Percentiles rank a stretch among this genome's conserved stretches.
These are phyloP conservation scores for Micromussa lordhowensis DNA, from an alignment of 92 coral and sea anemone species.

Conservation along the genomic window DNA sequence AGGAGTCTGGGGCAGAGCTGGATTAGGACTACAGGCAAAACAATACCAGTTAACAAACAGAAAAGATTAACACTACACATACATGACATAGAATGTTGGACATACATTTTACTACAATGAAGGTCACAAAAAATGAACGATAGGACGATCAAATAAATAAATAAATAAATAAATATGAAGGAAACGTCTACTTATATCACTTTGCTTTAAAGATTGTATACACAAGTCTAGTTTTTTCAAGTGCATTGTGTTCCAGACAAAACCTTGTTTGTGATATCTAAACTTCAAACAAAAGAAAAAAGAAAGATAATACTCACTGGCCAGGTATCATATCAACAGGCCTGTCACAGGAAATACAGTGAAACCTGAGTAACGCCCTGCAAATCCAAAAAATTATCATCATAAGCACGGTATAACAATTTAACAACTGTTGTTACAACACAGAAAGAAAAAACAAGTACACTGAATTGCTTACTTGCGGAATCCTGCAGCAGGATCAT, in stretches of 20 bases:
- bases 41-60: background rate
- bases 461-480: constrained; percentile 77
- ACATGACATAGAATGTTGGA: too few species aligned
- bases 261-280: background rate
- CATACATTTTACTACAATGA: too few species aligned
- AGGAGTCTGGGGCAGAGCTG: constrained; percentile 90
- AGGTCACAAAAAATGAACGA: background rate
- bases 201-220: background rate
- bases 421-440: too few species aligned
- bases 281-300: background rate
- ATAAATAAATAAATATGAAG: background rate
- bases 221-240: background rate
- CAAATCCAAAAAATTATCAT: background rate
- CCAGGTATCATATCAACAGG: constrained; percentile 97
- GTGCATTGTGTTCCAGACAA: background rate
- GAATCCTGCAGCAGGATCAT: constrained; percentile 98
- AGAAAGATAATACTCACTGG: constrained; percentile 67
- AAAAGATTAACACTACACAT: background rate
- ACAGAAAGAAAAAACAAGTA: background rate
- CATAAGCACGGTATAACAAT: too few species aligned
- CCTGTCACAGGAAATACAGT: constrained; percentile 97
- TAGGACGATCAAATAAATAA: background rate
- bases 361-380: constrained; percentile 92
- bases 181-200: too few species aligned
- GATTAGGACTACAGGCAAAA: constrained; percentile 71